Evolutionary conservation across 2,113 vertebrate species (phyloP).

Genomic region (Takifugu bimaculatus): DNA sequence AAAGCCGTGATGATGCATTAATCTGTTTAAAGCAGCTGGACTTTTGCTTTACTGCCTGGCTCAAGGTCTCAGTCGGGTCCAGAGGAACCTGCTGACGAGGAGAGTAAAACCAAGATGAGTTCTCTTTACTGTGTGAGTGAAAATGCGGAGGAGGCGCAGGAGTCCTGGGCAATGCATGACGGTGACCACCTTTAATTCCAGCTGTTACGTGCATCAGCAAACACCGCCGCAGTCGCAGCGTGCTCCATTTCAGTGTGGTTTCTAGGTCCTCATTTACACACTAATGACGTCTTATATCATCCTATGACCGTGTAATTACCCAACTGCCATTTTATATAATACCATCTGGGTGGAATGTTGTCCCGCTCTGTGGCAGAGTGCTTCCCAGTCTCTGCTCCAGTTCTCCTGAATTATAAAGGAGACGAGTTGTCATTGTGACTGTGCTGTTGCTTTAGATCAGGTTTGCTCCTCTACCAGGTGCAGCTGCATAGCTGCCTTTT

Average conservation of each 20-base stretch:
- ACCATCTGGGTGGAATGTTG: constrained; percentile 17
- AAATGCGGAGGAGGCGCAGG: constrained; percentile 20
- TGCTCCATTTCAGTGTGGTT: constrained; percentile 1
- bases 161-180: constrained; percentile 58
- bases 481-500: constrained; percentile 38
- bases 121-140: background rate
- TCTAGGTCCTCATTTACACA: background rate
- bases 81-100: constrained; percentile 10
- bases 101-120: background rate
- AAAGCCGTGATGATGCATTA: constrained; percentile 14
- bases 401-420: constrained; percentile 78
- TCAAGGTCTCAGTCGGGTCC: constrained; percentile 3
- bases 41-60: constrained; percentile 8
- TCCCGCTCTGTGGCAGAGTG: constrained; percentile 41
- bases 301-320: constrained; percentile 2
- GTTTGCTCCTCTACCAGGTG: constrained; percentile 55
- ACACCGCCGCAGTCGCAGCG: constrained; percentile 42
- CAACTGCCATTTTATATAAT: constrained; percentile 9
- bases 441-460: constrained; percentile 31
- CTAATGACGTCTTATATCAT: background rate
- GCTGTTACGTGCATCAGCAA: constrained; percentile 51
- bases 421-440: constrained; percentile 38
- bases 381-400: constrained; percentile 64
- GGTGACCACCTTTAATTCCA: constrained; percentile 71
- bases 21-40: constrained; percentile 11